These are phyloP conservation scores for Cephus sareptanus DNA, from an alignment of 2,888 invertebrate species.

Conservation along the genomic window DNA sequence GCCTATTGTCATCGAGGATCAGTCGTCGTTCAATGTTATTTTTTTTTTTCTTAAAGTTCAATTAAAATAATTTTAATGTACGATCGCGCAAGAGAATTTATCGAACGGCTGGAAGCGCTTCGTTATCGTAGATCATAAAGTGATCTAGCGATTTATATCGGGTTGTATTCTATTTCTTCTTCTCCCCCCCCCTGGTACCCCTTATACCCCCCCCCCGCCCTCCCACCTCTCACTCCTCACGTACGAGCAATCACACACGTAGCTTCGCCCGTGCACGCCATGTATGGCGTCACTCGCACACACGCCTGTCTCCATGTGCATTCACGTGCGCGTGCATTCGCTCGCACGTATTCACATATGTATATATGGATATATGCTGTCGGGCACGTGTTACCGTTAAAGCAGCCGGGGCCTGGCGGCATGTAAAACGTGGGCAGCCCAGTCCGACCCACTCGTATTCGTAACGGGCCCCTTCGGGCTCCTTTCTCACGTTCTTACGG, in stretches of 20 bases:
- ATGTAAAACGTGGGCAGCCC: slow-evolving; percentile 37
- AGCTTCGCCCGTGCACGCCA: not conserved
- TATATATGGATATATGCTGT: not conserved
- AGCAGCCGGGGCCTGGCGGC: slow-evolving; percentile 37
- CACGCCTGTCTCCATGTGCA: not conserved
- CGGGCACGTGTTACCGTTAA: slow-evolving; percentile 3
- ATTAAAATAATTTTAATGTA: not conserved
- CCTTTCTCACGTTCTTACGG: slow-evolving; percentile 1
- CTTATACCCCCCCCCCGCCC: not conserved
- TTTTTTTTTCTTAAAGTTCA: not conserved
- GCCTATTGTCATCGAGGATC: not conserved
- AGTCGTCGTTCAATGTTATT: not conserved
- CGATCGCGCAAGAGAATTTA: not conserved
- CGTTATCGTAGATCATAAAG: not conserved
- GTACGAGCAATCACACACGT: not conserved
- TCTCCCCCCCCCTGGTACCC: not conserved
- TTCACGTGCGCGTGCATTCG: not conserved
- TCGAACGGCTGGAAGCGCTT: not conserved
- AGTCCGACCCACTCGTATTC: slow-evolving; percentile 24
- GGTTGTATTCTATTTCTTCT: not conserved
- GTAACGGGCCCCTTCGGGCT: slow-evolving; percentile 2
- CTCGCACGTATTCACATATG: not conserved
- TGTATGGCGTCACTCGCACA: not conserved
- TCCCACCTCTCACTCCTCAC: not conserved
- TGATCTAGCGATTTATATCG: not conserved